A percentile compares a stretch with the other conserved stretches of the same genome.
These are phyloP conservation scores for Nasonia oneida DNA, from an alignment of 2,888 invertebrate genomes.

Conservation along the genomic window DNA sequence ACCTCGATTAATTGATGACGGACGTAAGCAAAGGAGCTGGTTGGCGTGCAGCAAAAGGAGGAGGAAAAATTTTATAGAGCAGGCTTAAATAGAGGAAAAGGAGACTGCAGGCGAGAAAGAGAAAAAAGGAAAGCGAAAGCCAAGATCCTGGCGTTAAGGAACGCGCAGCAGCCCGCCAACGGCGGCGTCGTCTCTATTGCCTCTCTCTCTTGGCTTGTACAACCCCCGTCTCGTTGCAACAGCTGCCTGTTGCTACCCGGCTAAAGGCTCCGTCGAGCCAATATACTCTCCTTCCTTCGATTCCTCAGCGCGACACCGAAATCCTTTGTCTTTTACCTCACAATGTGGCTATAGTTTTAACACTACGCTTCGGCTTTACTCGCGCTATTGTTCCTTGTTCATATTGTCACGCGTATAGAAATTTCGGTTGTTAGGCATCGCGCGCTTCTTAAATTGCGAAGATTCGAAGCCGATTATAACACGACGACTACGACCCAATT, in stretches of 20 bases:
- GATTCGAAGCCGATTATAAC: no score
- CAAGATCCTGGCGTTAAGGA: not conserved
- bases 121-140: not conserved
- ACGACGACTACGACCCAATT: no score
- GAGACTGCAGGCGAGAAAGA: not conserved
- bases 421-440: no score
- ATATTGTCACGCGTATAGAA: no score
- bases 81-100: not conserved
- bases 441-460: no score
- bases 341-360: not conserved
- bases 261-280: constrained; percentile 70
- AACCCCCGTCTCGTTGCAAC: constrained; percentile 68
- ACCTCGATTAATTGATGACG: no score
- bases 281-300: constrained; percentile 43
- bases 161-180: not conserved
- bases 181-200: constrained; percentile 28
- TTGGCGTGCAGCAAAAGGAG: not conserved
- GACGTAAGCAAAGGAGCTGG: not conserved
- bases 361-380: not conserved
- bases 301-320: constrained; percentile 8
- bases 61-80: not conserved
- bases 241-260: constrained; percentile 78
- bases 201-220: not conserved
- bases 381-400: not conserved
- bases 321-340: constrained; percentile 7